Evolutionary conservation across 2,113 vertebrate genomes (phyloP).

Genomic region (Menidia beryllina): DNA sequence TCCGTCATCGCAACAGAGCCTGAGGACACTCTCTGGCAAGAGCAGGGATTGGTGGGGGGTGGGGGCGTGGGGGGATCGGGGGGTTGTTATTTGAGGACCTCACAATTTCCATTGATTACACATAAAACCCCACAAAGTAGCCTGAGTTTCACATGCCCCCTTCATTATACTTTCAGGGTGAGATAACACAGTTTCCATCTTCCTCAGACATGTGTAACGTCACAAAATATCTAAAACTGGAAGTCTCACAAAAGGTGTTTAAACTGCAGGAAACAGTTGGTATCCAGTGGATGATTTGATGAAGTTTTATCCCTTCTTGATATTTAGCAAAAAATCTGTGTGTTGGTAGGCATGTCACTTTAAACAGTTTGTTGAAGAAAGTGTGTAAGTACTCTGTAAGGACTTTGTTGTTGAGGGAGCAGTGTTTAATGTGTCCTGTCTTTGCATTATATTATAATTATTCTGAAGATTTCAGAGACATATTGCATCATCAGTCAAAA

Average conservation of each 20-base stretch:
- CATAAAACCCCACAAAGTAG: slow-evolving; percentile 66
- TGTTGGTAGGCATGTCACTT: too few species aligned
- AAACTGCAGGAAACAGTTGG: neutral
- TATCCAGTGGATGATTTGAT: neutral
- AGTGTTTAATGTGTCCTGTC: too few species aligned
- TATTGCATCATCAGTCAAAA: too few species aligned
- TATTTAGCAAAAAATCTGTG: neutral
- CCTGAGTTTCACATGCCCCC: slow-evolving; percentile 40
- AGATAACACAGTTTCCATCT: slow-evolving; percentile 24
- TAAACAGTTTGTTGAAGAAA: neutral
- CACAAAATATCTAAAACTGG: slow-evolving; percentile 6
- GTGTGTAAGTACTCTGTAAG: too few species aligned
- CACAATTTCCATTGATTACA: slow-evolving; percentile 72
- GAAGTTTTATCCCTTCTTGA: slow-evolving; percentile 5
- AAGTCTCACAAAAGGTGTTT: neutral
- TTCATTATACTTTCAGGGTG: slow-evolving; percentile 39
- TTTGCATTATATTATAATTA: too few species aligned
- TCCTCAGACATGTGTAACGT: slow-evolving; percentile 7
- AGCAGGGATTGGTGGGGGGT: slow-evolving; percentile 8
- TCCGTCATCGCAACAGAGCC: slow-evolving; percentile 49
- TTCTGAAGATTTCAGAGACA: too few species aligned
- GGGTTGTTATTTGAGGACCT: slow-evolving; percentile 65
- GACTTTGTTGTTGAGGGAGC: too few species aligned
- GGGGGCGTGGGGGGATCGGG: too few species aligned
- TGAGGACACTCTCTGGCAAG: slow-evolving; percentile 64